These are phyloP conservation scores for Tiliacea citrago DNA, from an alignment of 2,888 invertebrate genomes.

Conservation along the genomic window DNA sequence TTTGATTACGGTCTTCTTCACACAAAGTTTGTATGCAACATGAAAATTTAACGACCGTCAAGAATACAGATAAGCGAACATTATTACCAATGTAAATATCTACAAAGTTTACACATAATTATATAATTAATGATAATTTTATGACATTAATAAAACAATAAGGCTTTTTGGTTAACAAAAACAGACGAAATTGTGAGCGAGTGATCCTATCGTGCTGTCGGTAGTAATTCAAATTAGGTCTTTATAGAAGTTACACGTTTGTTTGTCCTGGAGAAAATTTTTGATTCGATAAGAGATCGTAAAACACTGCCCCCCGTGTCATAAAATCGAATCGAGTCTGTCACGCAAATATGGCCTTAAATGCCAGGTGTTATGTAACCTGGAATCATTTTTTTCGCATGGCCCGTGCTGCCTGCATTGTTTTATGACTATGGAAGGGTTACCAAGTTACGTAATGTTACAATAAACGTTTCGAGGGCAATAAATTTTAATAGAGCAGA, in stretches of 20 bases:
- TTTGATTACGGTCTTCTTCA: constrained; percentile 27
- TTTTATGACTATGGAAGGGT: constrained; percentile 86
- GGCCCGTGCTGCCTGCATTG: constrained; percentile 80
- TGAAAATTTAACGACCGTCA: constrained; percentile 64
- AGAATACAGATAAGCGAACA: constrained; percentile 65
- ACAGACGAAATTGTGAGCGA: constrained; percentile 63
- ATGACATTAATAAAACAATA: constrained; percentile 64
- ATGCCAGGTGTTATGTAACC: constrained; percentile 77
- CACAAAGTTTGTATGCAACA: constrained; percentile 38
- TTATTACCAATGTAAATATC: constrained; percentile 65
- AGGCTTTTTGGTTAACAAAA: constrained; percentile 58
- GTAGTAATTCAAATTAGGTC: constrained; percentile 80
- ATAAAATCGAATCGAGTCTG: constrained; percentile 82
- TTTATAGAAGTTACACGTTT: constrained; percentile 79
- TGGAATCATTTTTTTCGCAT: constrained; percentile 80
- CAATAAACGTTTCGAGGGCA: constrained; percentile 85
- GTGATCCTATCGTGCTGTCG: constrained; percentile 71
- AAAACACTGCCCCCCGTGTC: constrained; percentile 86
- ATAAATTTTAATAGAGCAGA: constrained; percentile 89
- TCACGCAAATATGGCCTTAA: constrained; percentile 81
- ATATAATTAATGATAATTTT: constrained; percentile 63
- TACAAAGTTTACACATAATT: constrained; percentile 69
- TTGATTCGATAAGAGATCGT: constrained; percentile 87
- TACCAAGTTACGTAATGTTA: constrained; percentile 87
- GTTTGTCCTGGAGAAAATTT: constrained; percentile 82